Base-by-base conservation (phyloP, 1,140 invertebrate species). In the Druon quercuslanigerum region DNA sequence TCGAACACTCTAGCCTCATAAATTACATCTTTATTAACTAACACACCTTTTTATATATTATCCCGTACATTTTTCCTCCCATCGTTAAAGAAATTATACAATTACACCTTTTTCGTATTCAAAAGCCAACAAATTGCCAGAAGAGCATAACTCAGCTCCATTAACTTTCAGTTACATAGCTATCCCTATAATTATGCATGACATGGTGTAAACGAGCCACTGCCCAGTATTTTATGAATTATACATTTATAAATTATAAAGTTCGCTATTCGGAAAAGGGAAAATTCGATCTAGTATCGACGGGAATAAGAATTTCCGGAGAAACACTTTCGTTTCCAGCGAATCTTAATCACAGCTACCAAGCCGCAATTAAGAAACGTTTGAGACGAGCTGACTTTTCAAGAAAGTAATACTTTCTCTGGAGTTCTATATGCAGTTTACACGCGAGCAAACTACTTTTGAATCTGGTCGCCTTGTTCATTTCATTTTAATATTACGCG, bases 321-420 rank as follows among this genome's bases (percentile, higher is more conserved):
- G 50, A 50, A 73, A 66, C 40, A 77, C 78, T 84, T 82, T 84
- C 81, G 75, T 79, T 71, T 9, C 25, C 19, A 54, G 75, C 72
- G 73, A 86, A 82, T 84, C 79, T 84, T 76, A 81, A 85, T 83
- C 83, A 74, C 76, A 46, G 60, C 60, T 80, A 75, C 71, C 70
- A 81, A 50, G 74, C 51, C 60, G 51, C 73, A 78, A 79, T 79
- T 79, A 82, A 77, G 52, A 51, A 50, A 52, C 19, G 33, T 25
- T 33, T 51, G 51, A 50, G 17, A 78, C 54, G 76, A 54, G 73
- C 72, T 50, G n/a, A 76, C 57, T 25, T 71, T 66, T 77, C 76
- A 87, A 76, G 85, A 88, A 88, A 87, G 86, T 83, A 82, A 84
- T 84, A 86, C 87, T 89, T 88, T 89, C 87, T 87, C 87, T 75